A percentile compares a stretch with the other conserved stretches of the same genome.
These are phyloP conservation scores for Caenorhabditis zanzibari DNA, from an alignment of 2,888 invertebrate species.

Conservation along the genomic window DNA sequence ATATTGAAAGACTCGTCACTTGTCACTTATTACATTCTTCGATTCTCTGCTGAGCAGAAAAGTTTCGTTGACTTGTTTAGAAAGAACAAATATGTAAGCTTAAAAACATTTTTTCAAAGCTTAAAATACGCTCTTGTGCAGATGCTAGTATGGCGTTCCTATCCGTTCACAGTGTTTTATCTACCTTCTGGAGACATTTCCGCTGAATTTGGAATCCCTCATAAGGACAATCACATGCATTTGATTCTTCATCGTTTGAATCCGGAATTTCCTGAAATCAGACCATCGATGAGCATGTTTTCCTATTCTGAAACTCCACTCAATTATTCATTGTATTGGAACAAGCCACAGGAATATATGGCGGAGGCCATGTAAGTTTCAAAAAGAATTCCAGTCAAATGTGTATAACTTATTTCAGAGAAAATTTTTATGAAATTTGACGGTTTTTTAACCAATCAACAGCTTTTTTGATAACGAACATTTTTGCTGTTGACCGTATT, in stretches of 20 bases:
- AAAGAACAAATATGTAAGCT: conserved; percentile 8
- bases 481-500: no score
- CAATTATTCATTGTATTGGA: background rate
- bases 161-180: conserved; percentile 14
- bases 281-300: background rate
- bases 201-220: conserved; percentile 45
- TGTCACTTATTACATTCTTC: background rate
- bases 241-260: background rate
- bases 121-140: background rate
- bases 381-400: no score
- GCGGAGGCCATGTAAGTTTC: background rate
- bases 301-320: background rate
- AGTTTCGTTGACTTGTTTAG: background rate
- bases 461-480: no score
- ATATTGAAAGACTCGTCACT: background rate
- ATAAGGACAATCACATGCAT: background rate
- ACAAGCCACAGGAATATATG: background rate
- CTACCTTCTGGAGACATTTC: conserved; percentile 43
- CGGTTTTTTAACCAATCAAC: no score
- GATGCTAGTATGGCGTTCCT: conserved; percentile 9
- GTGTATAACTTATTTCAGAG: no score
- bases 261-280: background rate
- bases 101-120: no score
- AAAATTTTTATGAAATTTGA: no score
- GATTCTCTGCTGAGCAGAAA: background rate